phyloP scores from a whole-genome alignment of 1,140 invertebrate species.

The Ips nitidus region DNA sequence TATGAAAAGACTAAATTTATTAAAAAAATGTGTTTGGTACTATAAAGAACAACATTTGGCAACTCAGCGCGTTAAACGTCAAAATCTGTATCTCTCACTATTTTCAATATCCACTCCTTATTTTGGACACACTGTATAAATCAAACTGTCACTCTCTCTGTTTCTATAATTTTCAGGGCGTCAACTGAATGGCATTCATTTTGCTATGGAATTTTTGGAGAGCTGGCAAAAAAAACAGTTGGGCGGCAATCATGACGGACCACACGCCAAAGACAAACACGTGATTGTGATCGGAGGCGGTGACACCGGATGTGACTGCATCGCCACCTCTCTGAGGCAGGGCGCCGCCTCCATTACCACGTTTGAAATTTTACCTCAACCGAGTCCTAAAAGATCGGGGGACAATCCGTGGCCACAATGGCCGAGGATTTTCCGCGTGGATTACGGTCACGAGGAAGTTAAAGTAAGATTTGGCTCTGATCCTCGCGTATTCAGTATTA shows the following conservation, averaged over 20 bases:
- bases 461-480: slow-evolving; percentile 88
- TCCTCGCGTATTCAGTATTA: slow-evolving; percentile 89
- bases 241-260: slow-evolving; percentile 59
- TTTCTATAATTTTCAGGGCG: slow-evolving; percentile 34
- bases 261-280: slow-evolving; percentile 89
- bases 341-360: slow-evolving; percentile 95
- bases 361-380: slow-evolving; percentile 96
- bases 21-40: no score
- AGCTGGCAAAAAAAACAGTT: slow-evolving; percentile 96
- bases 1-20: no score
- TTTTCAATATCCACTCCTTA: no score
- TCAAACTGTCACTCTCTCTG: no score
- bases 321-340: slow-evolving; percentile 95
- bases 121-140: no score
- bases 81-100: no score
- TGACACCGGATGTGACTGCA: slow-evolving; percentile 99
- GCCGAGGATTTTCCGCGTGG: slow-evolving; percentile 94
- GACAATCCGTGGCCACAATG: slow-evolving; percentile 99
- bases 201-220: slow-evolving; percentile 97
- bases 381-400: slow-evolving; percentile 71
- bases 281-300: slow-evolving; percentile 98
- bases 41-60: no score
- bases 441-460: slow-evolving; percentile 96
- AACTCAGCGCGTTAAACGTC: no score
- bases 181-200: slow-evolving; percentile 79